Evolutionary conservation across 2,888 invertebrate genomes (phyloP).

Genomic region (Deroplatys truncata): DNA sequence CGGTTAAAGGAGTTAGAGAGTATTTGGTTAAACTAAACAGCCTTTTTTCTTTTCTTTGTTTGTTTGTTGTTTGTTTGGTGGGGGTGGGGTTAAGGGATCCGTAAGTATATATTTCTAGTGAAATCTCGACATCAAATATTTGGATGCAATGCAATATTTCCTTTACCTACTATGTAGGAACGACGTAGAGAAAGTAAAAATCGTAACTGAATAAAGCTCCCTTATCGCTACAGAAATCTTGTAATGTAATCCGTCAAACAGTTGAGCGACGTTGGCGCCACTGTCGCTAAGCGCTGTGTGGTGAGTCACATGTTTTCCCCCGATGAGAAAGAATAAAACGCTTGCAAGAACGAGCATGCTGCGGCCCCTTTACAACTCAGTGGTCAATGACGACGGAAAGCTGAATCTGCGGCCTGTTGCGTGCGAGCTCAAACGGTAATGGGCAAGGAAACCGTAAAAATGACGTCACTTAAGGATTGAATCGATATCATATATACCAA

Average conservation of each 20-base stretch:
- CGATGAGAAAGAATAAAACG: background rate
- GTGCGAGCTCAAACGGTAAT: background rate
- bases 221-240: background rate
- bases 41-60: no score
- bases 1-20: no score
- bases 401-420: background rate
- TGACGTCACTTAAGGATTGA: background rate
- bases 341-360: background rate
- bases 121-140: no score
- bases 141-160: no score
- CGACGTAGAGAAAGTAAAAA: no score
- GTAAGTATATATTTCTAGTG: no score
- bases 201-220: no score
- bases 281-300: background rate
- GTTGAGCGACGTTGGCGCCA: background rate
- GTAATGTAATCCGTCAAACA: background rate
- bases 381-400: background rate
- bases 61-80: no score
- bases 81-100: no score
- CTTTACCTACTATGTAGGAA: no score
- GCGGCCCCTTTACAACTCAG: background rate
- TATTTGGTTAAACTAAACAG: no score
- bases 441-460: background rate
- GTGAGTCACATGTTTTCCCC: background rate
- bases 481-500: background rate